phyloP scores from a whole-genome alignment of 2,888 invertebrate genomes.

The Rhagophthalmus giganteus region DNA sequence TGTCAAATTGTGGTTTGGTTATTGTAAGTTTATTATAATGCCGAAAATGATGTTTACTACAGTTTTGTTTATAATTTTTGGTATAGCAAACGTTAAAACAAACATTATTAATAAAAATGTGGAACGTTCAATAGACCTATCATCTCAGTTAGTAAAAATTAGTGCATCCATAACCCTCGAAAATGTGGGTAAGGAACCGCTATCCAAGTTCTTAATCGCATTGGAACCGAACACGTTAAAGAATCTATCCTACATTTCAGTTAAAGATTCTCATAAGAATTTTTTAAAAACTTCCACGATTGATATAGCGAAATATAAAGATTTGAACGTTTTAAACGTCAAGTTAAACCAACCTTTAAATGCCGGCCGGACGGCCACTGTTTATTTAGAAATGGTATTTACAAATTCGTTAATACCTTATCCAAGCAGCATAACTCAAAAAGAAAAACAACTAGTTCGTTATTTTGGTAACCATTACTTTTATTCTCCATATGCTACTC shows the following conservation, averaged over 20 bases:
- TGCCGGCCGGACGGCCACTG: slow-evolving; percentile 61
- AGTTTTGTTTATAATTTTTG: background rate
- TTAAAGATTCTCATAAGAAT: slow-evolving; percentile 64
- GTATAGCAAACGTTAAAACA: slow-evolving; percentile 55
- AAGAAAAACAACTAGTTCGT: slow-evolving; percentile 90
- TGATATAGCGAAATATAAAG: slow-evolving; percentile 57
- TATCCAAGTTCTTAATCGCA: slow-evolving; percentile 71
- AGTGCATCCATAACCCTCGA: slow-evolving; percentile 78
- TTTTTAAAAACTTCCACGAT: slow-evolving; percentile 55
- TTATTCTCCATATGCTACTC: slow-evolving; percentile 80
- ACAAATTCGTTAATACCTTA: slow-evolving; percentile 79
- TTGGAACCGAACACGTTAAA: slow-evolving; percentile 66
- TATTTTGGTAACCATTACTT: slow-evolving; percentile 83
- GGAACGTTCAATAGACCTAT: slow-evolving; percentile 83
- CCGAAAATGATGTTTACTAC: background rate
- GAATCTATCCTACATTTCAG: slow-evolving; percentile 75
- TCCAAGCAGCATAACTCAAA: slow-evolving; percentile 87
- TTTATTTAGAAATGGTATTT: slow-evolving; percentile 73
- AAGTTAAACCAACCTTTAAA: slow-evolving; percentile 64
- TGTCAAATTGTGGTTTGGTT: too few relatives aligned
- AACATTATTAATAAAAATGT: slow-evolving; percentile 75
- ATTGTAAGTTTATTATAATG: too few relatives aligned
- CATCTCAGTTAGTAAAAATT: slow-evolving; percentile 87
- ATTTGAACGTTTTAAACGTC: slow-evolving; percentile 42
- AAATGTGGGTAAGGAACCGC: slow-evolving; percentile 75